Percentiles rank a stretch among this genome's conserved stretches.
These are phyloP conservation scores for Phycodurus eques DNA, from an alignment of 2,113 vertebrate genomes.

Conservation along the genomic window DNA sequence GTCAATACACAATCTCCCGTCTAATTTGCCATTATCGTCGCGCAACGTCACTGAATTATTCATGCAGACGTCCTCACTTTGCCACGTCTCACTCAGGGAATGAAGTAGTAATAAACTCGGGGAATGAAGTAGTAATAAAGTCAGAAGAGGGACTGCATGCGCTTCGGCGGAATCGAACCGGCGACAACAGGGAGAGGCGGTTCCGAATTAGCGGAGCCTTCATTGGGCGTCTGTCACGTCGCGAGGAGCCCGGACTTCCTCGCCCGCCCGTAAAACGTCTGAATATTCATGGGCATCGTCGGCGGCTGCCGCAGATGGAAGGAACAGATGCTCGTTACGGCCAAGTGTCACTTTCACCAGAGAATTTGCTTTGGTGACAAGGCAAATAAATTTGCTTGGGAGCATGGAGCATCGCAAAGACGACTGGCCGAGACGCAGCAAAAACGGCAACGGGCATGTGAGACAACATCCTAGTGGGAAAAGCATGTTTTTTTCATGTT, in stretches of 20 bases:
- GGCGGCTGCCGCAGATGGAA: slow-evolving; percentile 73
- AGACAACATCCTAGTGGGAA: too few relatives aligned
- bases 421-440: slow-evolving; percentile 48
- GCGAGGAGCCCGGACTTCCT: background rate
- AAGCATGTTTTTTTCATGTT: too few relatives aligned
- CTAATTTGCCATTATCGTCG: slow-evolving; percentile 68
- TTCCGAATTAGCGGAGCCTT: slow-evolving; percentile 69
- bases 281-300: slow-evolving; percentile 78
- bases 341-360: slow-evolving; percentile 64
- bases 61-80: slow-evolving; percentile 32
- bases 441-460: too few relatives aligned
- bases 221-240: slow-evolving; percentile 60
- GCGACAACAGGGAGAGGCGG: slow-evolving; percentile 12
- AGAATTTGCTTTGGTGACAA: slow-evolving; percentile 75
- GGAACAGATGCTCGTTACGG: slow-evolving; percentile 72
- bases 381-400: slow-evolving; percentile 75
- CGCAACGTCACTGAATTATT: slow-evolving; percentile 59
- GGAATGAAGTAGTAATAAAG: slow-evolving; percentile 19
- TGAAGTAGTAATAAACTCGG: slow-evolving; percentile 25
- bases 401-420: slow-evolving; percentile 59
- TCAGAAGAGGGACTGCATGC: background rate
- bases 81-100: slow-evolving; percentile 2
- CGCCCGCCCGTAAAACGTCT: slow-evolving; percentile 27
- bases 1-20: slow-evolving; percentile 33
- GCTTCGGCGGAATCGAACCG: background rate